phyloP scores from a whole-genome alignment of 1,140 invertebrate genomes.

The Tetraneura akinire region DNA sequence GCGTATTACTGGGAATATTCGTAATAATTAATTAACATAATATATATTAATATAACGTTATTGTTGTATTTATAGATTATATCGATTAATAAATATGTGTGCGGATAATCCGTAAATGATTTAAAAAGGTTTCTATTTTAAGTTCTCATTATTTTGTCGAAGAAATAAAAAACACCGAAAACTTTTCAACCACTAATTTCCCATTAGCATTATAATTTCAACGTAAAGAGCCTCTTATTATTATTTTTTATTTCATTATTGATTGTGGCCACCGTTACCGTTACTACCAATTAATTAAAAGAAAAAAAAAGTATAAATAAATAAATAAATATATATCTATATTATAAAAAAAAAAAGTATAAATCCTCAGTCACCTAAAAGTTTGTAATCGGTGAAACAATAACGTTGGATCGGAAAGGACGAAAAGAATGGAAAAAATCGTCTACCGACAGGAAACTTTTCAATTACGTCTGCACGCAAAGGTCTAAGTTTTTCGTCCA shows the following conservation, averaged over 20 bases:
- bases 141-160: not conserved
- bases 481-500: slow-evolving; percentile 23
- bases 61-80: not conserved
- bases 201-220: slow-evolving; percentile 3
- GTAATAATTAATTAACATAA: not conserved
- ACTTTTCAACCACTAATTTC: slow-evolving; percentile 11
- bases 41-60: not conserved
- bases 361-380: slow-evolving; percentile 23
- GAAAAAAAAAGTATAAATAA: slow-evolving; percentile 6
- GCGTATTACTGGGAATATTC: not conserved
- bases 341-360: not conserved
- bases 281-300: slow-evolving; percentile 39
- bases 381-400: slow-evolving; percentile 39
- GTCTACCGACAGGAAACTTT: slow-evolving; percentile 40
- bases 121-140: not conserved
- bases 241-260: not conserved
- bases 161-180: not conserved
- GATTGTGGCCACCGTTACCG: not conserved
- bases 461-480: slow-evolving; percentile 48
- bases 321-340: not conserved
- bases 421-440: slow-evolving; percentile 11
- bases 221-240: not conserved
- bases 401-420: slow-evolving; percentile 22
- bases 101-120: not conserved
- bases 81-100: not conserved